Evolutionary conservation across 2,113 vertebrate species (phyloP).

Genomic region (Vombatus ursinus): DNA sequence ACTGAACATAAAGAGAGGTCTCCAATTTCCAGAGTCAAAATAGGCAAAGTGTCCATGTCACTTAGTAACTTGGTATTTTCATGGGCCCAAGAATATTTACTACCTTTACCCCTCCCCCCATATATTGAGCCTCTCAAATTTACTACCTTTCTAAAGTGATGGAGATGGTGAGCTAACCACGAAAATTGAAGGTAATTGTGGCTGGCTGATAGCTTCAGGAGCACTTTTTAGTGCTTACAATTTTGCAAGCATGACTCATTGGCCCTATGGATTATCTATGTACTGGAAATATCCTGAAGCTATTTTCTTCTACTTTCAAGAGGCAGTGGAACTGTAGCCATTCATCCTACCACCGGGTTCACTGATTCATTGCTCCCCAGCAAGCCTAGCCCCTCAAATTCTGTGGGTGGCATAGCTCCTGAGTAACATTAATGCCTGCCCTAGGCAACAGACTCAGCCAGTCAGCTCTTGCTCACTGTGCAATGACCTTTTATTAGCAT

Average conservation of each 20-base stretch:
- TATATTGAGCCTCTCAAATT: background rate
- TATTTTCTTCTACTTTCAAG: background rate
- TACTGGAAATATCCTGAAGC: background rate
- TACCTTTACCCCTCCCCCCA: background rate
- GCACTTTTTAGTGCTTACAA: background rate
- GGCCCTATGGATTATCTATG: background rate
- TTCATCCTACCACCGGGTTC: background rate
- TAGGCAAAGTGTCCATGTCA: background rate
- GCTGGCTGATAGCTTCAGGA: background rate
- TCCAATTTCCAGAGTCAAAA: background rate
- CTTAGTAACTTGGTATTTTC: background rate
- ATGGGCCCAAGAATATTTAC: background rate
- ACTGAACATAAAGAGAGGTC: background rate
- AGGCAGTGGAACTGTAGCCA: background rate
- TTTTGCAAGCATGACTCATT: background rate
- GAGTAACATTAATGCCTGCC: background rate
- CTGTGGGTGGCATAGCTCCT: background rate
- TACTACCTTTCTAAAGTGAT: background rate
- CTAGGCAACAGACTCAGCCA: background rate
- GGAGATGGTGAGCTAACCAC: background rate
- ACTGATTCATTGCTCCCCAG: background rate
- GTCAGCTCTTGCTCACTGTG: background rate
- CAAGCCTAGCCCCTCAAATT: background rate
- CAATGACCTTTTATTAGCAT: background rate
- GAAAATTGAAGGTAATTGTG: background rate